Evolutionary conservation across 2,113 vertebrate species (phyloP), one percentile per base, ranked within the genome.

Genomic region (Narcine bancroftii): DNA sequence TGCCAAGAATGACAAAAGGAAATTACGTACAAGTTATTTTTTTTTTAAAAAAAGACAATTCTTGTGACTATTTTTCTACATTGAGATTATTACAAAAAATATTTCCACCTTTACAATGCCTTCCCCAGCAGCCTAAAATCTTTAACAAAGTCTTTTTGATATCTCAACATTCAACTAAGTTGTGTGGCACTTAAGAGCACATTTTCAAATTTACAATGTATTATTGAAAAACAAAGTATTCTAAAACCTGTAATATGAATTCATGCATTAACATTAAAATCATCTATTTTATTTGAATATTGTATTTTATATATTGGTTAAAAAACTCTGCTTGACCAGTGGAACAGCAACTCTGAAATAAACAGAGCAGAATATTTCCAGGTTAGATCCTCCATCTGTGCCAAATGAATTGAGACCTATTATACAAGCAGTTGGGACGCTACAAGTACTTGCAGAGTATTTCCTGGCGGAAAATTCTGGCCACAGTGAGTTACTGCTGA

Each of bases 1-100:
- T 99, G 92, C 53, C 93, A 15, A 93, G 71, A 93, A 92, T 0
- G 93, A 77, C 21, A 71, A 29, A 0, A 77, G 2, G 50, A 24
- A 65, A 47, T 71, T 42, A 69, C 17, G 42, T 39, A 66, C 17
- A 66, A 89, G 63, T 6, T 66, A 66, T 7, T 72, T 39, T 75
- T 39, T 75, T 39, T 75, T 75, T 17, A 3, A 75, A 2, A 39
- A 66, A 75, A 21, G 15, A 36, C 4, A 60, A 60, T 87, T 60
- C 53, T 19, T 15, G 1, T 53, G 10, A 83, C 2, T 33, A 26
- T 33, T 36, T 19, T 21, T 19, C 13, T 39, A 29, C n/a, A 6
- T 0, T 21, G 15, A 21, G 45, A 10, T 79, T 76, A 50, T 53
- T 50, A 53, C 33, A 29, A 50, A 81, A 24, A 69, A 69, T n/a